Percentiles rank a stretch among this genome's conserved stretches.
Conservation (phyloP, 2,113 vertebrate species). For the Parus major region DNA sequence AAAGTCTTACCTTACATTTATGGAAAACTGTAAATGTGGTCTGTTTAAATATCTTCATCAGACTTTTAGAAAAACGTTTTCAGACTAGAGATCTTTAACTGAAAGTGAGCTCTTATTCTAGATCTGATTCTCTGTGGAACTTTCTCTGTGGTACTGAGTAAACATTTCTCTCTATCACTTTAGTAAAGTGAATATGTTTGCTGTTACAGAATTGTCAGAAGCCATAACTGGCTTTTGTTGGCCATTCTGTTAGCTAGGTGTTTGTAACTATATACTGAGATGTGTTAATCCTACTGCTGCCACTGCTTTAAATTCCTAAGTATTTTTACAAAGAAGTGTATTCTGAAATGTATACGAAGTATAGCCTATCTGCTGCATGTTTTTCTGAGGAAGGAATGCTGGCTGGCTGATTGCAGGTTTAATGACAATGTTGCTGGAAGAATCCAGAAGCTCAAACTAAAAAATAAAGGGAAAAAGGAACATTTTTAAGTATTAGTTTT, state of each 20-base stretch:
- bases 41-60: neutral
- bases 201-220: neutral
- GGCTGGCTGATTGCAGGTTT: neutral
- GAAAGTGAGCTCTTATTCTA: neutral
- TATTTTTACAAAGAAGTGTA: neutral
- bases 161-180: neutral
- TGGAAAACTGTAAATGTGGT: neutral
- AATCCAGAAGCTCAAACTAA: neutral
- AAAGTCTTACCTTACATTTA: neutral
- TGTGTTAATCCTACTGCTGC: neutral
- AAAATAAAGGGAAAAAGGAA: neutral
- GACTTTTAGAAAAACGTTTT: neutral
- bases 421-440: neutral
- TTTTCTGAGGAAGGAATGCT: neutral
- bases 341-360: neutral
- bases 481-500: neutral
- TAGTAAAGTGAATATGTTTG: neutral
- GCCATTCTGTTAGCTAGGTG: neutral
- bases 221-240: neutral
- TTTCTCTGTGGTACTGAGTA: neutral
- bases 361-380: neutral
- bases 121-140: neutral
- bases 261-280: neutral
- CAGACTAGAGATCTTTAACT: neutral
- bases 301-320: neutral